Conservation (phyloP, 2,888 invertebrate species). For the Lithosia quadra region DNA sequence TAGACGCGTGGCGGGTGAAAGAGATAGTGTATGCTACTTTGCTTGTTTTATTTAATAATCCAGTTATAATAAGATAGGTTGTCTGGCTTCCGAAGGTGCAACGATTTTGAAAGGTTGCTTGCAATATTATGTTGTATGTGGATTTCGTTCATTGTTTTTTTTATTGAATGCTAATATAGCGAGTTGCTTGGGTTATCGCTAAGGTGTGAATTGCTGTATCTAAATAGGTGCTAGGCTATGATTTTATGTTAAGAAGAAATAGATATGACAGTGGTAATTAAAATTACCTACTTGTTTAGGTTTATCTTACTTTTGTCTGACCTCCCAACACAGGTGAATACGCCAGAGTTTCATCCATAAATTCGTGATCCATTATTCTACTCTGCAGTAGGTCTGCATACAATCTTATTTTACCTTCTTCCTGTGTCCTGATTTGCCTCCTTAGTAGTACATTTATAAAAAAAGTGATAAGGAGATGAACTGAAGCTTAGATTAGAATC, state of each 20-base stretch:
- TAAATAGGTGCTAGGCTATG: neutral
- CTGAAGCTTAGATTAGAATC: neutral
- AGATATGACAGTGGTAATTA: no score
- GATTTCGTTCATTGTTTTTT: constrained; percentile 13
- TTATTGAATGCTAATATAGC: neutral
- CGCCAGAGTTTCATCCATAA: no score
- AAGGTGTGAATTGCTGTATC: neutral
- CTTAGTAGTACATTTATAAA: neutral
- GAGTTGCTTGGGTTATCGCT: neutral
- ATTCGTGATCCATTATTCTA: no score
- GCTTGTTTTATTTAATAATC: constrained; percentile 69
- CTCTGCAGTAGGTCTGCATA: no score
- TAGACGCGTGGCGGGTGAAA: constrained; percentile 75
- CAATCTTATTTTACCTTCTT: no score
- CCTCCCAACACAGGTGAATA: no score
- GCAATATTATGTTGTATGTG: constrained; percentile 35
- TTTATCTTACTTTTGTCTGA: no score
- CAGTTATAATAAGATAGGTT: constrained; percentile 70
- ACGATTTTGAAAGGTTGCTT: constrained; percentile 49
- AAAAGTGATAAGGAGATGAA: neutral
- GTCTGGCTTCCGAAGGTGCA: constrained; percentile 56
- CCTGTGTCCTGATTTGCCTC: neutral
- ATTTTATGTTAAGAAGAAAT: neutral
- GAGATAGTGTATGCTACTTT: constrained; percentile 47
- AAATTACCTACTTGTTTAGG: no score